Percentiles rank a stretch among this genome's conserved stretches.
Conservation (phyloP, 2,888 invertebrate species). For the Meta bourneti region DNA sequence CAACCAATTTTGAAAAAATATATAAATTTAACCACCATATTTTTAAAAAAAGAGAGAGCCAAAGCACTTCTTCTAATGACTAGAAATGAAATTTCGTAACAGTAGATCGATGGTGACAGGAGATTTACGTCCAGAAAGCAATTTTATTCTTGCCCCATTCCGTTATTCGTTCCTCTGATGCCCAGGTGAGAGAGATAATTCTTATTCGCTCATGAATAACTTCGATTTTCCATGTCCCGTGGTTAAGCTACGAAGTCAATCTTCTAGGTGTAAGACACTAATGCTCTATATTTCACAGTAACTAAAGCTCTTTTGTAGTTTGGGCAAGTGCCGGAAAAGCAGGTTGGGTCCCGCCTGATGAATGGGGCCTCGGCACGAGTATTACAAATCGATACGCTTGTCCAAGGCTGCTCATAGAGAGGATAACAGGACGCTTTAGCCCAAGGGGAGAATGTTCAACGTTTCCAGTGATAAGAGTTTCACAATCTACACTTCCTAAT, state of each 20-base stretch:
- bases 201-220: conserved; percentile 70
- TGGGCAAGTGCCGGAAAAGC: conserved; percentile 58
- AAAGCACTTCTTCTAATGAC: neutral
- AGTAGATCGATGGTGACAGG: conserved; percentile 29
- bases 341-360: conserved; percentile 53
- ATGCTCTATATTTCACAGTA: conserved; percentile 62
- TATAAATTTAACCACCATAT: too few species aligned
- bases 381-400: conserved; percentile 71
- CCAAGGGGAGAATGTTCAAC: conserved; percentile 30
- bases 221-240: conserved; percentile 46
- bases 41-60: too few species aligned
- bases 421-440: conserved; percentile 51
- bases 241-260: conserved; percentile 36
- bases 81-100: neutral
- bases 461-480: conserved; percentile 45
- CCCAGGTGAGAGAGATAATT: conserved; percentile 63
- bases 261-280: conserved; percentile 23
- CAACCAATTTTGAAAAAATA: too few species aligned
- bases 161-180: conserved; percentile 17
- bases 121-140: conserved; percentile 20
- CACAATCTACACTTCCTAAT: conserved; percentile 12
- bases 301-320: conserved; percentile 56
- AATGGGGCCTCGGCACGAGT: conserved; percentile 68
- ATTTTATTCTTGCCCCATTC: conserved; percentile 31
- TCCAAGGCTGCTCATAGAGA: conserved; percentile 35